Percentiles rank a stretch among this genome's conserved stretches.
These are phyloP conservation scores for Syngnathus floridae DNA, from an alignment of 2,113 vertebrate species.

Conservation along the genomic window DNA sequence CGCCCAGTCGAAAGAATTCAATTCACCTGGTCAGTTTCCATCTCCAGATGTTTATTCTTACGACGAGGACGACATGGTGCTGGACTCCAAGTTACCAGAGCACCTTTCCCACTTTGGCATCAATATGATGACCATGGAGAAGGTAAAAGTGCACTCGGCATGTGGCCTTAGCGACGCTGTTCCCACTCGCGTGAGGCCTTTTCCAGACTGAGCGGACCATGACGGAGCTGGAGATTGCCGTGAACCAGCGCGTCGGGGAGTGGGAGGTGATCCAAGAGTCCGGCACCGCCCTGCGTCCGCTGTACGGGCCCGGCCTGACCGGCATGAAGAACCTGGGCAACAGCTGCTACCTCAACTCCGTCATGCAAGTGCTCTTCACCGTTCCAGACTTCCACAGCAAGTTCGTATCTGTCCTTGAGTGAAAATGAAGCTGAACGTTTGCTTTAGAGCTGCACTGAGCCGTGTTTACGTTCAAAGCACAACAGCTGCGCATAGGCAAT, in stretches of 20 bases:
- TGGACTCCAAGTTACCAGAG: constrained; percentile 90
- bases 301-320: constrained; percentile 89
- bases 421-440: not conserved
- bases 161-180: too few relatives aligned
- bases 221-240: constrained; percentile 98
- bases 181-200: not conserved
- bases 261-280: constrained; percentile 99
- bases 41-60: constrained; percentile 92
- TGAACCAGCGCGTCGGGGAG: constrained; percentile 96
- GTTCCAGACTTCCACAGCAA: constrained; percentile 96
- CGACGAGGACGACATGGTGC: constrained; percentile 96
- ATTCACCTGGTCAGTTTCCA: not conserved
- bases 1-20: not conserved
- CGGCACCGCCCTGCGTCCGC: constrained; percentile 81
- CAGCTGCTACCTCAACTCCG: constrained; percentile 99
- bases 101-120: constrained; percentile 95
- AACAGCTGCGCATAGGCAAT: not conserved
- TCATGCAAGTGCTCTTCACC: constrained; percentile 99
- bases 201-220: constrained; percentile 92
- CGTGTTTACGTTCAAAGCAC: not conserved
- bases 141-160: constrained; percentile 63
- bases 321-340: constrained; percentile 97
- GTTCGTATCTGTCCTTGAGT: constrained; percentile 70
- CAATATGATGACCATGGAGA: constrained; percentile 99
- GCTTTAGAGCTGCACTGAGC: not conserved